Base-by-base conservation (phyloP, 1,140 invertebrate genomes). In the Pseudomyrmex sp. region DNA sequence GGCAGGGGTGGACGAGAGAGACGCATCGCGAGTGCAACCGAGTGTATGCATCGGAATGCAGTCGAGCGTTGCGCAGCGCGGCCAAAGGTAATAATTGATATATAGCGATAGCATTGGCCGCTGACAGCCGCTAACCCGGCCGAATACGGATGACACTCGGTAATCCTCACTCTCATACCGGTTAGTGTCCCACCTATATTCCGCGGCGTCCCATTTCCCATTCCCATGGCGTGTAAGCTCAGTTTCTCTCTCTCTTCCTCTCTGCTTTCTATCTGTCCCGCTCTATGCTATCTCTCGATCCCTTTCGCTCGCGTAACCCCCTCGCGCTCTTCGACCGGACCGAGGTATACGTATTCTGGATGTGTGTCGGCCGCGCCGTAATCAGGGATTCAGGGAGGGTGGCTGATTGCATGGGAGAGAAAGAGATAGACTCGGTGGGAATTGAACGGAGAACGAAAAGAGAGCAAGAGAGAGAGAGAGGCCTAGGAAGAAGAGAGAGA, bases 101-200 rank as follows among this genome's bases (percentile, higher is more conserved):
- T 93, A 93, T 91, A 92, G 77, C 86, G 87, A 90, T 89, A 87
- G 90, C 89, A 89, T 91, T 90, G 92, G 85, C 83, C 89, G 93
- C 87, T 93, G 93, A 94, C 93, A 94, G 92, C 89, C 90, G 89
- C 92, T 92, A 93, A 93, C 92, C 92, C 92, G 90, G 90, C 90
- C 91, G 93, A 93, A 93, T 94, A 93, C 93, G 91, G 92, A 93
- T 93, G 93, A 93, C 91, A 90, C 85, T 54, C 86, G 86, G 91
- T 94, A 94, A 94, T 94, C 93, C 93, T 92, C 88, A 91, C 89
- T 92, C 92, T 92, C 92, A 90, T 91, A 92, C 91, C 88, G 89
- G 90, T 92, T 91, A 90, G 88, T 92, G 86, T 88, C 86, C 35
- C 87, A 90, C 85, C 89, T 87, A 91, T 91, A 90, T 91, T 89